These are phyloP conservation scores for Onthophagus sagittarius DNA, from an alignment of 2,888 invertebrate genomes.

Conservation along the genomic window DNA sequence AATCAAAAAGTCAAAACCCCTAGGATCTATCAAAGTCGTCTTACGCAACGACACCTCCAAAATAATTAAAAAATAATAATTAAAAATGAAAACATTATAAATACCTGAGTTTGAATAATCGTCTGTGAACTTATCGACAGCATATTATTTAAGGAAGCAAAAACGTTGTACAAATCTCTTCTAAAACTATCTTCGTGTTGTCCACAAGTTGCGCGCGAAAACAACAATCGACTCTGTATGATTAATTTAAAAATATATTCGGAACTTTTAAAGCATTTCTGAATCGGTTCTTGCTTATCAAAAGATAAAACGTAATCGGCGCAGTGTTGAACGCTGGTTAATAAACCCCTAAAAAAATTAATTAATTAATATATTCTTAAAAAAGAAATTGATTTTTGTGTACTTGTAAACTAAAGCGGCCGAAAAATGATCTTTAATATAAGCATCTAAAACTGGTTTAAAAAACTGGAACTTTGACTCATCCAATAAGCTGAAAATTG, in stretches of 20 bases:
- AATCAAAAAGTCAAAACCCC: no score
- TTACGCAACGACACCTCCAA: no score
- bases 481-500: constrained; percentile 85
- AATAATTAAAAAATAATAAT: no score
- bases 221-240: constrained; percentile 80
- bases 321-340: constrained; percentile 86
- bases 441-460: constrained; percentile 89
- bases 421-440: constrained; percentile 91
- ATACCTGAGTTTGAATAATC: constrained; percentile 72
- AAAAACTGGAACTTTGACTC: constrained; percentile 92
- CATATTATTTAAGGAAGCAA: constrained; percentile 76
- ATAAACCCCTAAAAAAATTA: constrained; percentile 61
- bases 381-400: constrained; percentile 37
- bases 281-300: constrained; percentile 84
- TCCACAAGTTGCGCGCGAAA: constrained; percentile 81
- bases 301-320: constrained; percentile 82
- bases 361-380: neutral
- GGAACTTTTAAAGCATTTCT: constrained; percentile 84
- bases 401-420: constrained; percentile 92
- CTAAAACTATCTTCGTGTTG: constrained; percentile 86
- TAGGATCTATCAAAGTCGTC: no score
- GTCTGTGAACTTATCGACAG: constrained; percentile 63
- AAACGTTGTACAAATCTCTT: constrained; percentile 74
- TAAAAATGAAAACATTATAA: no score
- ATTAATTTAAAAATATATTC: constrained; percentile 92